Conservation (phyloP, 1,140 invertebrate genomes). For the Drosophila eugracilis region DNA sequence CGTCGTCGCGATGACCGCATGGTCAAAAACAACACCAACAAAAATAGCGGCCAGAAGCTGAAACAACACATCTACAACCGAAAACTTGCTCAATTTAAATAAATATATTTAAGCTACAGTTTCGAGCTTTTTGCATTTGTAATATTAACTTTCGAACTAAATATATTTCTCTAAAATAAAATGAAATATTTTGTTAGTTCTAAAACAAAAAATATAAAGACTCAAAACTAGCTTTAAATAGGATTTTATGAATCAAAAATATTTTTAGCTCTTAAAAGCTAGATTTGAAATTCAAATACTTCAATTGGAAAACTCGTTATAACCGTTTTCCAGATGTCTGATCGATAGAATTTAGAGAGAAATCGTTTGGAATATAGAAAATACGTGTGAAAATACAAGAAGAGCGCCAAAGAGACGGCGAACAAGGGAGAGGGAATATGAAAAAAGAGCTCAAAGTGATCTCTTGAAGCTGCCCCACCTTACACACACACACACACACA, state of each 20-base stretch:
- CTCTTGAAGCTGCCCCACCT: constrained; percentile 63
- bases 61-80: constrained; percentile 20
- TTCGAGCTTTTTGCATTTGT: neutral
- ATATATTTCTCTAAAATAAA: neutral
- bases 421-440: constrained; percentile 5
- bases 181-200: neutral
- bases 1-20: constrained; percentile 63
- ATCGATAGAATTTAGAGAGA: constrained; percentile 7
- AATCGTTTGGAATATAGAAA: constrained; percentile 1
- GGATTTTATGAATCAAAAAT: no score
- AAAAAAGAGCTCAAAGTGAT: constrained; percentile 36
- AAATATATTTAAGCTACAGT: neutral
- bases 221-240: no score
- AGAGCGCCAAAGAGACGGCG: constrained; percentile 17
- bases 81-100: constrained; percentile 4
- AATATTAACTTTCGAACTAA: neutral
- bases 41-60: constrained; percentile 11
- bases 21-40: constrained; percentile 24
- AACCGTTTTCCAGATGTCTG: neutral
- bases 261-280: no score
- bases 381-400: constrained; percentile 14
- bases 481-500: constrained; percentile 26
- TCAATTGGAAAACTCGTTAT: neutral
- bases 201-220: no score
- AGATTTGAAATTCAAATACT: neutral